These are phyloP conservation scores for Colostygia pectinataria DNA, from an alignment of 2,888 invertebrate species.

Conservation along the genomic window DNA sequence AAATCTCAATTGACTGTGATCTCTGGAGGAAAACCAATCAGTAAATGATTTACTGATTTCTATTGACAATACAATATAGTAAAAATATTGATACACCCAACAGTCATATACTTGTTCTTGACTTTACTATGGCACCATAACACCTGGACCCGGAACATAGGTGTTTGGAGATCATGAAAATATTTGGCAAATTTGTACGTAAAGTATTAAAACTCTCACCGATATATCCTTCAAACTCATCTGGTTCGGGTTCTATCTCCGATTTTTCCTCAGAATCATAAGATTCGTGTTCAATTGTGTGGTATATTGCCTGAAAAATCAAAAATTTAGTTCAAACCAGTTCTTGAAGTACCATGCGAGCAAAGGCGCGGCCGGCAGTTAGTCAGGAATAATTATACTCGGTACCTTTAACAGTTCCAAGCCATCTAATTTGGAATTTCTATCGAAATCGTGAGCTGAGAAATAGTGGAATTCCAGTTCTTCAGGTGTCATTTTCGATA, in stretches of 20 bases:
- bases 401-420: conserved; percentile 89
- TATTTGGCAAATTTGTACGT: neutral
- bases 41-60: too few species aligned
- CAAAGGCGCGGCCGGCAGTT: too few species aligned
- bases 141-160: too few species aligned
- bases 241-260: conserved; percentile 62
- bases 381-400: too few species aligned
- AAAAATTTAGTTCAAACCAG: too few species aligned
- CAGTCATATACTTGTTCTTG: too few species aligned
- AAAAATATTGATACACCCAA: too few species aligned
- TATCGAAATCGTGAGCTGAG: conserved; percentile 94
- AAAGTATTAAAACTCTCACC: conserved; percentile 43
- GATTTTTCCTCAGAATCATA: conserved; percentile 61
- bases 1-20: too few species aligned
- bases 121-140: too few species aligned
- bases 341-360: neutral
- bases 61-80: too few species aligned
- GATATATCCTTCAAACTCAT: conserved; percentile 63
- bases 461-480: conserved; percentile 94
- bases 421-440: conserved; percentile 94
- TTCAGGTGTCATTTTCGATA: conserved; percentile 90
- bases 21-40: too few species aligned
- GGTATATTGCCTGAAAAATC: conserved; percentile 86
- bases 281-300: conserved; percentile 86
- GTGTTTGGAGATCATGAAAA: too few species aligned